Evolutionary conservation across 2,797 vertebrate species (phyloP), one percentile per base, ranked within the genome.

Genomic region (Arrhamphus sclerolepis): DNA sequence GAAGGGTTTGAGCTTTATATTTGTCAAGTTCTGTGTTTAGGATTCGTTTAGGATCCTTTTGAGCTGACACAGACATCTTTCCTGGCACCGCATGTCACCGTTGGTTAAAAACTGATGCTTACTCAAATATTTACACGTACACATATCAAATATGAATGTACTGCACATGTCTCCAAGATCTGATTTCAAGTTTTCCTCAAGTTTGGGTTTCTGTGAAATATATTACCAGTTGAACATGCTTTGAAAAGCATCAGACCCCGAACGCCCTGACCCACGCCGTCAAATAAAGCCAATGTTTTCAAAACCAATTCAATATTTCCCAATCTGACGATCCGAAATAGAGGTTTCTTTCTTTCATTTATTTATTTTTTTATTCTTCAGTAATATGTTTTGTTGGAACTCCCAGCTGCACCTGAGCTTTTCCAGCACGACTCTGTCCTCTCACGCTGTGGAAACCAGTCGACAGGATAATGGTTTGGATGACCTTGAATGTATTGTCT

Each of bases 351-450:
- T 58, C 2, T 26, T 26, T 26, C 6, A 26, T 26, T 3, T 26
- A n/a, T 26, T 26, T 26, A 26, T 65, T 72, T 71, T 43, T 20
- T 29, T 21, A 11, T 26, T 19, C 29, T 21, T 26, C 16, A 66
- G 68, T 71, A 69, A 73, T 73, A 34, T 74, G 51, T 72, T 75
- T 73, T 24, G 17, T 62, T 65, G 59, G 43, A 79, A 46, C 34
- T 52, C 21, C 69, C 85, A 87, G 75, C 86, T 88, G 88, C 80
- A 82, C 52, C 70, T 17, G 0, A 41, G 56, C 29, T 39, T 50
- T 48, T 62, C 63, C 62, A 20, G 9, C 47, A 51, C 62, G 34
- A 62, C 11, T 2, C 40, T 26, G 62, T 72, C 65, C 40, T 66
- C 38, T 63, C 47, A 20, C 48, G 6, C 51, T 21, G 38, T 44